phyloP scores from a whole-genome alignment of 2,797 vertebrate species.

The Peromyscus eremicus region DNA sequence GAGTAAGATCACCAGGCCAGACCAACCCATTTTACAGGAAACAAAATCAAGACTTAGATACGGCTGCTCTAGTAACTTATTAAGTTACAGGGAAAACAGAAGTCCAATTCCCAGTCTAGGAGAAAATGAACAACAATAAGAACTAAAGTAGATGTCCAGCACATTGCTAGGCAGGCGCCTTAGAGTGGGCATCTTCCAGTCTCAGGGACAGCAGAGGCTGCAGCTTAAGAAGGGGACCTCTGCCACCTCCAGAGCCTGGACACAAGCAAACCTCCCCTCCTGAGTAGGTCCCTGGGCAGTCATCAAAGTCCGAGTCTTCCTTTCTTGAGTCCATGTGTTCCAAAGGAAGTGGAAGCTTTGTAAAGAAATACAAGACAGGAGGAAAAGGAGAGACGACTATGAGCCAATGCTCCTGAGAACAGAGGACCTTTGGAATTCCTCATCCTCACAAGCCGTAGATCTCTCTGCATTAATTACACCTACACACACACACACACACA shows the following conservation, averaged over 20 bases:
- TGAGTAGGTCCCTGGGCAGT: accelerated
- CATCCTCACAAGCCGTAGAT: neutral
- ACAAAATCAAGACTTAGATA: neutral
- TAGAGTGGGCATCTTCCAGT: neutral
- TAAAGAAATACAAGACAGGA: constrained; percentile 24
- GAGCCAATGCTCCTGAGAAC: neutral
- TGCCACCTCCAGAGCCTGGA: neutral
- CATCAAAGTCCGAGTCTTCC: neutral
- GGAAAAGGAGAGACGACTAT: neutral
- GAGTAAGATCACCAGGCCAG: neutral
- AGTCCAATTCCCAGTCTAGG: neutral
- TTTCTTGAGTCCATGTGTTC: neutral
- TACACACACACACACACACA: neutral
- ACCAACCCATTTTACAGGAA: neutral
- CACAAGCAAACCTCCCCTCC: neutral
- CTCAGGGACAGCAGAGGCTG: neutral
- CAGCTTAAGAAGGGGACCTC: neutral
- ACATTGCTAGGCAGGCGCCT: neutral
- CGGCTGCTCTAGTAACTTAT: neutral
- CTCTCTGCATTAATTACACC: constrained; percentile 17
- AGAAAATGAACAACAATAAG: neutral
- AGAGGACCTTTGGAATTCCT: neutral
- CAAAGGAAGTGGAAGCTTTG: neutral
- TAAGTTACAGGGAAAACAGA: neutral
- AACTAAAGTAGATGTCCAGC: neutral